Evolutionary conservation across 2,113 vertebrate species (phyloP).

Genomic region (Podocnemis expansa): DNA sequence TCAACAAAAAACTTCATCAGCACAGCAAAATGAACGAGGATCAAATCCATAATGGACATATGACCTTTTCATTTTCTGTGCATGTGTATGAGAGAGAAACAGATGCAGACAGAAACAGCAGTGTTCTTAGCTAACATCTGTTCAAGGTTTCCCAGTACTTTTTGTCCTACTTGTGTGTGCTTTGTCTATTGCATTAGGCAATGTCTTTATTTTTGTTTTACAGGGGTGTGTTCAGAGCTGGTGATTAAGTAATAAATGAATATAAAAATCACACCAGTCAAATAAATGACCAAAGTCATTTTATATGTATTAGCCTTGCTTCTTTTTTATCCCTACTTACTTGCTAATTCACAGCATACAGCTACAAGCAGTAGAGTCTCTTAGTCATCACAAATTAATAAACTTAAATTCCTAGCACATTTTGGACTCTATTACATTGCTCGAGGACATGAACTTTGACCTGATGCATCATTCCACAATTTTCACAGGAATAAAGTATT

Average conservation of each 20-base stretch:
- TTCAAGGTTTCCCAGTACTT: background rate
- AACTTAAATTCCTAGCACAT: background rate
- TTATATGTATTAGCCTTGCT: background rate
- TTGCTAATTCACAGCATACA: background rate
- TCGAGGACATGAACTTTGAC: background rate
- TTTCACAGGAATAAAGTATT: background rate
- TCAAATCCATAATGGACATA: background rate
- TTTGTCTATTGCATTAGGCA: background rate
- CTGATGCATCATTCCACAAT: background rate
- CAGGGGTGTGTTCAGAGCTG: background rate
- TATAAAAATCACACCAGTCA: background rate
- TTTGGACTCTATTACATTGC: background rate
- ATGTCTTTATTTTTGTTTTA: background rate
- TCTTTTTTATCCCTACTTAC: background rate
- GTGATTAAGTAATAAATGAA: background rate
- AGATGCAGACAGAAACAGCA: rapidly evolving
- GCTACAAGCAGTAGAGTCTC: background rate
- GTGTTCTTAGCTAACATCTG: background rate
- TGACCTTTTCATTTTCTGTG: conserved; percentile 27
- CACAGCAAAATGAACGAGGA: conserved; percentile 9
- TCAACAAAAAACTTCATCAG: conserved; percentile 58
- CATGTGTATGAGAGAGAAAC: background rate
- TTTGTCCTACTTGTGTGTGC: background rate
- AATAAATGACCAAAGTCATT: background rate
- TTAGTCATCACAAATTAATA: background rate